Conservation (phyloP, 2,888 invertebrate species). For the Barypeithes pellucidus region DNA sequence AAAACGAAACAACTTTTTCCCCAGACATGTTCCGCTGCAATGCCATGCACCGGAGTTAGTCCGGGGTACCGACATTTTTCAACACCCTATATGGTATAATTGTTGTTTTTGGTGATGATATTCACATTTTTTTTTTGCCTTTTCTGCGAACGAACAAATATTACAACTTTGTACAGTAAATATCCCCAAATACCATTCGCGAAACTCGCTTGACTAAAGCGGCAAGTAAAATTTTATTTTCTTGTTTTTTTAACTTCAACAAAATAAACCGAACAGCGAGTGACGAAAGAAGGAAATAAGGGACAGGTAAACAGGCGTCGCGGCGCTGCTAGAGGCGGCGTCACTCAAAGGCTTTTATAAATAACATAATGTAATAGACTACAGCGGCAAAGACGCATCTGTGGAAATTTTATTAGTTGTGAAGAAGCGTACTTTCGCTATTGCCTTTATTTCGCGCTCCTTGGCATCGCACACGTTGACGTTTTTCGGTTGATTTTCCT, state of each 20-base stretch:
- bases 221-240: constrained; percentile 20
- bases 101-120: too few species aligned
- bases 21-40: too few species aligned
- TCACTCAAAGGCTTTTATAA: constrained; percentile 54
- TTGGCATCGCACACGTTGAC: constrained; percentile 36
- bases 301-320: constrained; percentile 53
- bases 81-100: too few species aligned
- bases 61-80: too few species aligned
- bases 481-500: constrained; percentile 42
- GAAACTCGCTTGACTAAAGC: not conserved
- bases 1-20: too few species aligned
- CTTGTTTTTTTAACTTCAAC: constrained; percentile 22
- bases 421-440: constrained; percentile 45
- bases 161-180: constrained; percentile 7
- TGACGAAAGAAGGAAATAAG: constrained; percentile 31
- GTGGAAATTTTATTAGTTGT: constrained; percentile 54
- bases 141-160: not conserved
- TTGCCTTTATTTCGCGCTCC: constrained; percentile 35
- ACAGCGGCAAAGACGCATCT: constrained; percentile 49
- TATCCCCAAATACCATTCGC: not conserved
- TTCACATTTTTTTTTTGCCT: not conserved
- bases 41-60: too few species aligned
- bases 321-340: constrained; percentile 53
- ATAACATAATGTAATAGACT: constrained; percentile 55
- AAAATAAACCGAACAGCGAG: constrained; percentile 34